These are phyloP conservation scores for Plodia interpunctella DNA, from an alignment of 1,140 invertebrate species.

Conservation along the genomic window DNA sequence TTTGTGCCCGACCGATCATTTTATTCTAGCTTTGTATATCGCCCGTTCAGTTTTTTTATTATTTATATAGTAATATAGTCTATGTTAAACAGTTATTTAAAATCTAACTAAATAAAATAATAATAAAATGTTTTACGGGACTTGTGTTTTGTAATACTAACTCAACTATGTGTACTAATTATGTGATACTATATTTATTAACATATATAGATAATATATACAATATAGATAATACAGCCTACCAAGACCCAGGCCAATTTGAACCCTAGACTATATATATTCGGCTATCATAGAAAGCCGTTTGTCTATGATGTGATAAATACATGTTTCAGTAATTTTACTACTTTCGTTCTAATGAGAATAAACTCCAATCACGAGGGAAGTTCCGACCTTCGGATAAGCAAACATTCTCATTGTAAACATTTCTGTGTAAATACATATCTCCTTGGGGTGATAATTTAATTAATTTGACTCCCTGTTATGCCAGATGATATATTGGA, in stretches of 20 bases:
- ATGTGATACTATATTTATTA: too few relatives aligned
- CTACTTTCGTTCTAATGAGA: background rate
- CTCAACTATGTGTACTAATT: too few relatives aligned
- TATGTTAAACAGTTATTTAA: too few relatives aligned
- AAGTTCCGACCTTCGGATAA: background rate
- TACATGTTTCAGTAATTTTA: background rate
- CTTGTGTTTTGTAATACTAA: too few relatives aligned
- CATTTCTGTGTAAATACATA: background rate
- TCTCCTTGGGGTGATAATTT: background rate
- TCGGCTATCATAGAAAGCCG: too few relatives aligned
- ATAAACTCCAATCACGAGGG: background rate
- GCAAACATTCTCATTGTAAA: background rate
- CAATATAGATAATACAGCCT: too few relatives aligned
- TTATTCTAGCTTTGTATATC: background rate
- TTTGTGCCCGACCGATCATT: background rate
- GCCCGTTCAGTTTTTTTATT: background rate
- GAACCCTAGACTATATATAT: too few relatives aligned
- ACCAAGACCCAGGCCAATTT: too few relatives aligned
- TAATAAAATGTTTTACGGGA: too few relatives aligned
- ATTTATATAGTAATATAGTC: too few relatives aligned
- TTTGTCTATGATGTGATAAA: background rate
- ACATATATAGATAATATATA: too few relatives aligned
- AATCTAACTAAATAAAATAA: too few relatives aligned
- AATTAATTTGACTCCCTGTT: conserved; percentile 1
- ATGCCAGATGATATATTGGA: background rate